A percentile compares a stretch with the other conserved stretches of the same genome.
Conservation (phyloP, 2,888 invertebrate species). For the Hyalella azteca region DNA sequence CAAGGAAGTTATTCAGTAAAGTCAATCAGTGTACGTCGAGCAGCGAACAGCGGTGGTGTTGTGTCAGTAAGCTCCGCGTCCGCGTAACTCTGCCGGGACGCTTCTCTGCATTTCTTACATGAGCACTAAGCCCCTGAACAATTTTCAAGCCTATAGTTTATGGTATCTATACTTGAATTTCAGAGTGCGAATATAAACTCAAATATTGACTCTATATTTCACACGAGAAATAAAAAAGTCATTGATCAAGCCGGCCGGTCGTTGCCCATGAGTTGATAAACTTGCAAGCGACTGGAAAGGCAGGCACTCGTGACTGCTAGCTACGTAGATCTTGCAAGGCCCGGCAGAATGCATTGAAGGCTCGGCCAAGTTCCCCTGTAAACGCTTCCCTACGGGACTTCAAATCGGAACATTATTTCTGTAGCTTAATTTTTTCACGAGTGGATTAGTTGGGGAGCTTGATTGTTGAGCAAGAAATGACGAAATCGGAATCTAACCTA, state of each 20-base stretch:
- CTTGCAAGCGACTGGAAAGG: neutral
- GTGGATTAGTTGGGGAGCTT: too few species aligned
- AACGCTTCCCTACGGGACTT: too few species aligned
- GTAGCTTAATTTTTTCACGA: too few species aligned
- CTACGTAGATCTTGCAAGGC: too few species aligned
- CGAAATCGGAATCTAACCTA: too few species aligned
- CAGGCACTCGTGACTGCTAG: neutral
- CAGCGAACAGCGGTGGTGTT: neutral
- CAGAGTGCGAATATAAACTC: neutral
- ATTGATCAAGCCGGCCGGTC: neutral
- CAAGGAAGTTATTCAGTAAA: too few species aligned
- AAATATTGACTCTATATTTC: neutral
- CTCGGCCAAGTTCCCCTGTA: too few species aligned
- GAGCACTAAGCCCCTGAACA: neutral
- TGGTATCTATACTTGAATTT: neutral
- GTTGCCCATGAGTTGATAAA: neutral
- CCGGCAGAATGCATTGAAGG: too few species aligned
- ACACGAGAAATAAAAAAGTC: neutral
- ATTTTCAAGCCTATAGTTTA: neutral
- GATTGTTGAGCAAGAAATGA: too few species aligned
- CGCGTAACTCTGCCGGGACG: conserved; percentile 13
- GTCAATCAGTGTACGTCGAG: neutral
- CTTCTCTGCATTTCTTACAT: neutral
- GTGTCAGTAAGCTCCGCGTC: neutral
- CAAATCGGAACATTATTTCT: too few species aligned